Conservation (phyloP, 2,113 vertebrate species). For the Phrynosoma platyrhinos region DNA sequence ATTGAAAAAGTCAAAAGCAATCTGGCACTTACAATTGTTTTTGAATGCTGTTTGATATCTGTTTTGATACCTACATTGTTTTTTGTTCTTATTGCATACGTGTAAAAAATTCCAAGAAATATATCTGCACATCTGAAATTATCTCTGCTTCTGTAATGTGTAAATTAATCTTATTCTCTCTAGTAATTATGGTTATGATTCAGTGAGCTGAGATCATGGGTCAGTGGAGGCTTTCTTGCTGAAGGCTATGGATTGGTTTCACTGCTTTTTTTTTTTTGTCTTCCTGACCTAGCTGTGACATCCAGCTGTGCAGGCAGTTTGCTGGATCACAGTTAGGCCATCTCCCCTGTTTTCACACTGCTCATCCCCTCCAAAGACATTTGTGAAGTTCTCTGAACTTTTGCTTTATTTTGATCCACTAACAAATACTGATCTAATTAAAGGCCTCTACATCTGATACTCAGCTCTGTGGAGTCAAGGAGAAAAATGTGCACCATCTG, state of each 20-base stretch:
- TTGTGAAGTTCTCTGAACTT: not conserved
- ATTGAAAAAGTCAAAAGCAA: not conserved
- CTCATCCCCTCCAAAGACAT: not conserved
- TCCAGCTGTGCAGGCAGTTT: not conserved
- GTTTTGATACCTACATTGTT: not conserved
- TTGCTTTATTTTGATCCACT: not conserved
- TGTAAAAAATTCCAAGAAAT: not conserved
- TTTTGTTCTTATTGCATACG: not conserved
- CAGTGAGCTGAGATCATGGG: not conserved
- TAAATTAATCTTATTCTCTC: constrained; percentile 17
- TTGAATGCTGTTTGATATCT: not conserved
- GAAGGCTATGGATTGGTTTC: not conserved
- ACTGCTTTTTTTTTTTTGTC: not conserved
- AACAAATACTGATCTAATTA: not conserved
- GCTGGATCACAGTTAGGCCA: not conserved
- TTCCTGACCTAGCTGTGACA: not conserved
- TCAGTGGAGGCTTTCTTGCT: not conserved
- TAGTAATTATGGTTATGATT: not conserved
- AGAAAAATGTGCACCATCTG: not conserved
- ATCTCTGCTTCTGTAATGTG: constrained; percentile 1
- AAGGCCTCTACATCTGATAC: not conserved
- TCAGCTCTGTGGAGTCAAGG: not conserved
- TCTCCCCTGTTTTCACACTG: not conserved
- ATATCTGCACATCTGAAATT: constrained; percentile 3
- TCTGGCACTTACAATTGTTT: not conserved